A percentile compares a stretch with the other conserved stretches of the same genome.
Evolutionary conservation across 2,113 vertebrate genomes (phyloP).

Genomic region (Indri indri): DNA sequence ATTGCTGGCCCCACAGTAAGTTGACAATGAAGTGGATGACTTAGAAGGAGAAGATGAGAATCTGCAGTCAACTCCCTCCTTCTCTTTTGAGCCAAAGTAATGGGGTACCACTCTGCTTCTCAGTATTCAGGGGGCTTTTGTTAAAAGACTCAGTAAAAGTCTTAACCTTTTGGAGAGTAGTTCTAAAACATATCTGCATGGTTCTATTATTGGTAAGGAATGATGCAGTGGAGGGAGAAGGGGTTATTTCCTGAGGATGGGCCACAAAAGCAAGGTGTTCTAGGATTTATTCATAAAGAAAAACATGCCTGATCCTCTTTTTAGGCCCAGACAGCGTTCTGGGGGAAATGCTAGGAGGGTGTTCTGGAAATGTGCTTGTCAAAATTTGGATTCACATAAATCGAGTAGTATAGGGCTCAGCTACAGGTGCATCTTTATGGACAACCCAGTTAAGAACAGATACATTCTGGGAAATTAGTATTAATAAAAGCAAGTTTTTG

Average conservation of each 20-base stretch:
- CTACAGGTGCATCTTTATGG: background rate
- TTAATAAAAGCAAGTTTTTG: background rate
- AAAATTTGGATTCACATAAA: background rate
- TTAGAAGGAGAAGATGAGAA: background rate
- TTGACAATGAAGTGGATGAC: background rate
- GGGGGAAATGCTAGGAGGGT: background rate
- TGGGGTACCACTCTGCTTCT: background rate
- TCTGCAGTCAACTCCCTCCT: background rate
- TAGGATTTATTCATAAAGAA: constrained; percentile 5
- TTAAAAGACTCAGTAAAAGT: background rate
- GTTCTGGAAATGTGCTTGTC: background rate
- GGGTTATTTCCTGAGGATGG: background rate
- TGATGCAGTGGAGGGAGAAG: background rate
- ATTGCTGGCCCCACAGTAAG: background rate
- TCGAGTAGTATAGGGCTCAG: background rate
- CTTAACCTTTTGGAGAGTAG: background rate
- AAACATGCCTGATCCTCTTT: background rate
- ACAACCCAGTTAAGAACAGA: background rate
- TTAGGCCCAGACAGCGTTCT: background rate
- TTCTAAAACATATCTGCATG: background rate
- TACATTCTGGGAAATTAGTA: background rate
- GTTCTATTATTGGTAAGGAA: background rate
- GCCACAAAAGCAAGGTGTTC: background rate
- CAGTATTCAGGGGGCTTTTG: background rate
- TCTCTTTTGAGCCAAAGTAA: background rate